phyloP scores from a whole-genome alignment of 2,797 vertebrate species.

The Anniella stebbinsi region DNA sequence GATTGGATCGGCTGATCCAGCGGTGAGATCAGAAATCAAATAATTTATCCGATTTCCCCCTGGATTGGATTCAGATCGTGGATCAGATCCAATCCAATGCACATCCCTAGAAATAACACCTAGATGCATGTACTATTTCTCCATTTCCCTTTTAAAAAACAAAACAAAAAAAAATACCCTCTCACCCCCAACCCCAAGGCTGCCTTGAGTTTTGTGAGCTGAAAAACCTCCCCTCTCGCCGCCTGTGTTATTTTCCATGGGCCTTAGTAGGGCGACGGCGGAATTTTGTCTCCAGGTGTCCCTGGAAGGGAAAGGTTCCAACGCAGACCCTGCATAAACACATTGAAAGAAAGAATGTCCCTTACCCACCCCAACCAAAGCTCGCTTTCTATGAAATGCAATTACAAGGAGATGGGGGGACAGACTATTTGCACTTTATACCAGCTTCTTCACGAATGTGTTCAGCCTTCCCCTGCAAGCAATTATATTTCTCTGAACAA shows the following conservation, averaged over 20 bases:
- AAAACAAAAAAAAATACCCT: no score
- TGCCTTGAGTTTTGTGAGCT: not conserved
- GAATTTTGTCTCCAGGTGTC: slow-evolving; percentile 46
- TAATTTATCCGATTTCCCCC: no score
- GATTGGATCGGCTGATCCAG: no score
- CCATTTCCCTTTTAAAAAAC: not conserved
- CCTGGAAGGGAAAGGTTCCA: slow-evolving; percentile 29
- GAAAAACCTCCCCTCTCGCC: not conserved
- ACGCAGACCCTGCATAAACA: slow-evolving; percentile 35
- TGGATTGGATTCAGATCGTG: no score
- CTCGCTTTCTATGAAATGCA: slow-evolving; percentile 61
- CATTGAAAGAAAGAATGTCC: slow-evolving; percentile 66
- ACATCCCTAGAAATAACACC: no score
- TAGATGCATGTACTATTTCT: no score
- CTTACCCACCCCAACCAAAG: not conserved
- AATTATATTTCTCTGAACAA: slow-evolving; percentile 74
- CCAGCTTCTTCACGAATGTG: slow-evolving; percentile 13
- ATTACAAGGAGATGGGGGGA: slow-evolving; percentile 65
- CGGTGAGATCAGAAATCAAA: no score
- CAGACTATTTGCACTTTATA: slow-evolving; percentile 39
- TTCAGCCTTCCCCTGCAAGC: slow-evolving; percentile 66
- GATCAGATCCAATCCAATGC: no score
- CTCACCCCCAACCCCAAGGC: not conserved
- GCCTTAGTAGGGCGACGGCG: accelerated
- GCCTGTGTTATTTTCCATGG: not conserved